Conservation (phyloP, 2,888 invertebrate species). For the Brenthis hecate region DNA sequence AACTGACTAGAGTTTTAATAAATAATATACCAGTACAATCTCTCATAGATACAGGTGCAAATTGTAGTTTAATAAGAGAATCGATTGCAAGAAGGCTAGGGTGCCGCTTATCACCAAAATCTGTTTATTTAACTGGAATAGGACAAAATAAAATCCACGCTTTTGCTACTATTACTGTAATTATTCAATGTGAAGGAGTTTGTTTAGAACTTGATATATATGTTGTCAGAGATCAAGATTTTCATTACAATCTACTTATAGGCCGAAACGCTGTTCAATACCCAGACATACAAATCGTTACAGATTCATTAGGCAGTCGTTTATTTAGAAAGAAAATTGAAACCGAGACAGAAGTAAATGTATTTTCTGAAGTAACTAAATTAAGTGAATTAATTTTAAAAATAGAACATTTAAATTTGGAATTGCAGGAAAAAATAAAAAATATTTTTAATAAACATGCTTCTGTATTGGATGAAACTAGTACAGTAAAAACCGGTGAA, state of each 20-base stretch:
- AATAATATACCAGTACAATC: conserved; percentile 22
- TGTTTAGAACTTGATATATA: conserved; percentile 40
- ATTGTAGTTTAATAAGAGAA: conserved; percentile 39
- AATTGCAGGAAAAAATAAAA: no score
- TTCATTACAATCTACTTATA: conserved; percentile 25
- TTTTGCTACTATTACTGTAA: conserved; percentile 32
- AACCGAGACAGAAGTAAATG: no score
- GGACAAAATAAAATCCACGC: conserved; percentile 29
- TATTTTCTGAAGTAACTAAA: no score
- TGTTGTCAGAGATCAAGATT: conserved; percentile 32
- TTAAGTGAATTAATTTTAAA: no score
- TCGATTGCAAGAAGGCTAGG: conserved; percentile 31
- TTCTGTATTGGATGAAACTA: conserved; percentile 13
- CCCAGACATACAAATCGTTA: conserved; percentile 36
- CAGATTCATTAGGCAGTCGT: conserved; percentile 27
- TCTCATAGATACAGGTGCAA: conserved; percentile 41
- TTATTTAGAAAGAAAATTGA: conserved; percentile 12
- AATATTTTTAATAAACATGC: no score
- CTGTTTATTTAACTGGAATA: conserved; percentile 29
- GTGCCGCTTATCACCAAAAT: conserved; percentile 22
- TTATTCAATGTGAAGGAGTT: conserved; percentile 37
- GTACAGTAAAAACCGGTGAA: conserved; percentile 36
- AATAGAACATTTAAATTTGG: no score
- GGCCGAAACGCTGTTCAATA: conserved; percentile 29
- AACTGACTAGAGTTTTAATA: conserved; percentile 31